Base-by-base conservation (phyloP, 2,888 invertebrate genomes). In the Philereme vetulata region DNA sequence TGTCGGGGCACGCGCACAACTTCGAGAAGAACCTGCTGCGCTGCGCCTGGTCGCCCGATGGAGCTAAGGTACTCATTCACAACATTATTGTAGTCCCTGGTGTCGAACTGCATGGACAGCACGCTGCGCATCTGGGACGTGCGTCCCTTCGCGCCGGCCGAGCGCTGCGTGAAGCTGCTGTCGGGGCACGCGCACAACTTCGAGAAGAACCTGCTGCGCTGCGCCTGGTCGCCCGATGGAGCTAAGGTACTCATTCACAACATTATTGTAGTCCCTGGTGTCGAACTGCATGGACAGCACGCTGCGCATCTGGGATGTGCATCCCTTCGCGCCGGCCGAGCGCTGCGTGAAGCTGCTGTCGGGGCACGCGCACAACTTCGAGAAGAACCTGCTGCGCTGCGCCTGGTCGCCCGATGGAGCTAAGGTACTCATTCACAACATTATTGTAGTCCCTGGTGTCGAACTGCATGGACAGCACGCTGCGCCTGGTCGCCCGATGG, bases 61-160 rank as follows among this genome's bases (percentile, higher is more conserved):
- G 98, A 1, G 96, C 96, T 56, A 97, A 97, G 92, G 96, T 98
- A 61, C n/a, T n/a, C n/a, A n/a, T n/a, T n/a, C n/a, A n/a, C n/a
- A n/a, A n/a, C n/a, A n/a, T n/a, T n/a, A n/a, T n/a, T n/a, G n/a
- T n/a, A n/a, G n/a, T n/a, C n/a, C 82, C 93, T 99, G 8, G 92
- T 99, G 10, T 97, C 98, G 0, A 99, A 99, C 92, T 94, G 98
- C 0, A 99, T 99, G 99, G 99, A 99, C 85, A 97, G 97, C 80
- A 97, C 98, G 1, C 93, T 99, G 38, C 93, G 99, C 59, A 97
- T 99, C 74, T 99, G 99, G 99, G 99, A 99, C 88, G 95, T 99
- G 54, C 93, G 99, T 34, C 98, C 99, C 0, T 99, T 97, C 91
- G 98, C 98, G 1, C 97, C 98, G 0, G 94, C 95, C 43, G 98